Percentiles rank a stretch among this genome's conserved stretches.
Evolutionary conservation across 1,140 invertebrate species (phyloP).

Genomic region (Drosophila nebulosa): DNA sequence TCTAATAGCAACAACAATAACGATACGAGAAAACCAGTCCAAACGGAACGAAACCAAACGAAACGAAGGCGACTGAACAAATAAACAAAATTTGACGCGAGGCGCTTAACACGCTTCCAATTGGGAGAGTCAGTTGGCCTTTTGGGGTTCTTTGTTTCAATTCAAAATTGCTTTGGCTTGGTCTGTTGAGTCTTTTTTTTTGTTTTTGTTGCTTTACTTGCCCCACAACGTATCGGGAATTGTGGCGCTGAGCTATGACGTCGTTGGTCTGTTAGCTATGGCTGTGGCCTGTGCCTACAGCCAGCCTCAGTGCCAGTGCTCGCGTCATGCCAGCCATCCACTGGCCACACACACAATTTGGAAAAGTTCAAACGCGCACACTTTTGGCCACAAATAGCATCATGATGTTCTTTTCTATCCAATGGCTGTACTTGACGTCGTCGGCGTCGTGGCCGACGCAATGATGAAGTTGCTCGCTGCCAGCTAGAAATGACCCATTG

Average conservation of each 20-base stretch:
- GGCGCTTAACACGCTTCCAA: constrained; percentile 65
- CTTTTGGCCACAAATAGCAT: constrained; percentile 66
- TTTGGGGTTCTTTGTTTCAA: constrained; percentile 28
- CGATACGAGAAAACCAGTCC: constrained; percentile 3
- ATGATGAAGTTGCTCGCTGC: constrained; percentile 8
- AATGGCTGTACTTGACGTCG: not conserved
- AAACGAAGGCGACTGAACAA: constrained; percentile 41
- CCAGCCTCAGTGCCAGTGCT: constrained; percentile 15
- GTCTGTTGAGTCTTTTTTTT: not conserved
- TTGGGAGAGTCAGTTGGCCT: constrained; percentile 60
- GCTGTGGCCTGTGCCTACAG: not conserved
- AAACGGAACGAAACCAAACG: constrained; percentile 12
- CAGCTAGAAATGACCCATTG: constrained; percentile 17
- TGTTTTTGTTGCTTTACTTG: constrained; percentile 47
- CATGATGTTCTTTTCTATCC: constrained; percentile 41
- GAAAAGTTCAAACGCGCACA: constrained; percentile 70
- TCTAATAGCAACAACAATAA: constrained; percentile 47
- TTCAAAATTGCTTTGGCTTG: constrained; percentile 18
- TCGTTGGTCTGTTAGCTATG: constrained; percentile 22
- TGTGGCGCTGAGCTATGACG: constrained; percentile 41
- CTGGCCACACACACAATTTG: constrained; percentile 38
- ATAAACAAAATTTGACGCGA: constrained; percentile 63
- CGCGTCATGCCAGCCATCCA: constrained; percentile 53
- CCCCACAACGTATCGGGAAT: constrained; percentile 19
- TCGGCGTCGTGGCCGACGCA: constrained; percentile 2